Percentiles rank a stretch among this genome's conserved stretches.
Conservation (phyloP, 1,140 invertebrate genomes). For the Brachionus rubens region DNA sequence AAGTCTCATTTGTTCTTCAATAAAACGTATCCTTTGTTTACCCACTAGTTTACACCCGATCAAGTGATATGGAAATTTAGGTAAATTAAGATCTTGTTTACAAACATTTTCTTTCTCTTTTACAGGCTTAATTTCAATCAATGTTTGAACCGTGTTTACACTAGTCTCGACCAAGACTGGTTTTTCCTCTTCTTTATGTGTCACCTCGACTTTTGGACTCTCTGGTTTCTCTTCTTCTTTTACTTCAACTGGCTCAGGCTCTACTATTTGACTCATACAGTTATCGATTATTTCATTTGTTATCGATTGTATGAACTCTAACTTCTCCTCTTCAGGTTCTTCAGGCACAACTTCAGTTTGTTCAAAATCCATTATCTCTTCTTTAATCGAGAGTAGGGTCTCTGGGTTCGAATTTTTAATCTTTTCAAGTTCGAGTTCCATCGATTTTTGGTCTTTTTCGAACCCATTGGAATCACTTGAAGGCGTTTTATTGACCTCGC, state of each 20-base stretch:
- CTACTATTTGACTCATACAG: not conserved
- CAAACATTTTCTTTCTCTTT: slow-evolving; percentile 16
- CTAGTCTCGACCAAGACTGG: not conserved
- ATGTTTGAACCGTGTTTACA: not conserved
- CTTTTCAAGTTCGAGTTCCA: not conserved
- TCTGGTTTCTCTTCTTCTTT: too few species aligned
- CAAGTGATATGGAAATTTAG: slow-evolving; percentile 31
- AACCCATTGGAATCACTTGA: not conserved
- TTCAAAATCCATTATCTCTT: slow-evolving; percentile 41
- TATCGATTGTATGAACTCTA: not conserved
- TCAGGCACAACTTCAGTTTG: not conserved
- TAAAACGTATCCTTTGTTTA: slow-evolving; percentile 33
- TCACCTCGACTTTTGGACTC: not conserved
- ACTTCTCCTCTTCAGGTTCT: not conserved
- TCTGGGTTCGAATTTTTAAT: not conserved
- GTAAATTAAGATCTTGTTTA: not conserved
- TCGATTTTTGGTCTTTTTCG: not conserved
- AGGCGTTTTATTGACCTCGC: not conserved
- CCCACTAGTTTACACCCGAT: not conserved
- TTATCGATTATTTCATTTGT: not conserved
- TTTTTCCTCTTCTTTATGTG: not conserved
- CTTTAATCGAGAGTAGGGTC: slow-evolving; percentile 4
- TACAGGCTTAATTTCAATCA: not conserved
- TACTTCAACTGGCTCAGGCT: too few species aligned
- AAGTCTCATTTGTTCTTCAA: slow-evolving; percentile 44